Conservation (phyloP, 2,888 invertebrate species). For the Drosophila multiciliata region DNA sequence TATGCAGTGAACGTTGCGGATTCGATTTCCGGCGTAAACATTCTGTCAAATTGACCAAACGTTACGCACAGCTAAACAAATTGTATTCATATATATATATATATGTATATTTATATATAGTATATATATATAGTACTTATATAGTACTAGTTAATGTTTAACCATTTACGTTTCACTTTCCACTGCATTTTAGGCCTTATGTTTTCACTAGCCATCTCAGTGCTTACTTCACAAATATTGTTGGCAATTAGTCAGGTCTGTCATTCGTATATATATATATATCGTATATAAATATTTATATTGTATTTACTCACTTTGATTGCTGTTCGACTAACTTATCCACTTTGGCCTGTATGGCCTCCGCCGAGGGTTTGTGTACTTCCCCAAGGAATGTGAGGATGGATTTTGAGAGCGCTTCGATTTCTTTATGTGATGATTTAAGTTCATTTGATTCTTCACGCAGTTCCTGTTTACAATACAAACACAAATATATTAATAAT, state of each 20-base stretch:
- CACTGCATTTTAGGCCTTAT: not conserved
- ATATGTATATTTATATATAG: not conserved
- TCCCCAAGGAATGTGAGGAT: constrained; percentile 89
- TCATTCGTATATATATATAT: not conserved
- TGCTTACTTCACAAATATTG: not conserved
- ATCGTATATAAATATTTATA: not conserved
- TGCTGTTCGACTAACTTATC: constrained; percentile 89
- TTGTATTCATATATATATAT: constrained; percentile 3
- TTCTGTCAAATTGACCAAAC: constrained; percentile 32
- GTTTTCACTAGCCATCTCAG: not conserved
- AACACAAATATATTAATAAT: constrained; percentile 15
- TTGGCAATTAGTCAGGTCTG: not conserved
- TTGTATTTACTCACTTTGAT: constrained; percentile 86
- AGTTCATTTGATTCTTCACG: constrained; percentile 90
- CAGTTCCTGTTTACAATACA: constrained; percentile 87
- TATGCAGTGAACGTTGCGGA: constrained; percentile 42
- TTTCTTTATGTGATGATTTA: constrained; percentile 89
- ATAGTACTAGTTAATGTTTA: not conserved
- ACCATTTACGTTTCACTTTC: not conserved
- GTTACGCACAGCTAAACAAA: constrained; percentile 38
- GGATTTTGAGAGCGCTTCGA: constrained; percentile 89
- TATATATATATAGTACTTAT: not conserved
- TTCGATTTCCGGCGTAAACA: constrained; percentile 70
- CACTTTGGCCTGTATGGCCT: constrained; percentile 89
- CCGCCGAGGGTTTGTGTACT: constrained; percentile 89